A percentile compares a stretch with the other conserved stretches of the same genome.
phyloP scores from a whole-genome alignment of 2,888 invertebrate genomes.

The Odontocerum albicorne region DNA sequence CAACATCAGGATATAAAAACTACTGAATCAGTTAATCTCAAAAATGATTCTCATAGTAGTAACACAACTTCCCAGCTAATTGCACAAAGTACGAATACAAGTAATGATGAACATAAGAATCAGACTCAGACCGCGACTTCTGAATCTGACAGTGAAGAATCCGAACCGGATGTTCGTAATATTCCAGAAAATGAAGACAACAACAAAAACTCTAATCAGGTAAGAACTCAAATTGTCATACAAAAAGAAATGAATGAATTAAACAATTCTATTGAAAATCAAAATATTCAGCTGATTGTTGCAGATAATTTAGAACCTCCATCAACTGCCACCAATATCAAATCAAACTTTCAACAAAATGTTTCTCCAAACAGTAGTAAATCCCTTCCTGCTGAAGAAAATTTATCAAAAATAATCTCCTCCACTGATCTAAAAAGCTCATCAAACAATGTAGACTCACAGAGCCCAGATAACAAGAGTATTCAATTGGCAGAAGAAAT shows the following conservation, averaged over 20 bases:
- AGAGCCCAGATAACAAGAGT: too few species aligned
- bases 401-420: too few species aligned
- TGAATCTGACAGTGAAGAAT: slow-evolving; percentile 39
- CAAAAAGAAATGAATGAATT: slow-evolving; percentile 9
- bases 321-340: background rate
- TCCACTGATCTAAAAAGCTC: too few species aligned
- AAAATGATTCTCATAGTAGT: background rate
- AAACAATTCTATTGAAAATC: slow-evolving; percentile 13
- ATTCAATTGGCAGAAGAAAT: too few species aligned
- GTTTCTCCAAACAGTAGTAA: background rate
- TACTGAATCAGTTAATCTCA: background rate
- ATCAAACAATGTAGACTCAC: too few species aligned
- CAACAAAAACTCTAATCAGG: slow-evolving; percentile 12
- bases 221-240: slow-evolving; percentile 16
- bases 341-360: background rate
- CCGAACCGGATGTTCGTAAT: background rate
- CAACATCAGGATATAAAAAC: background rate
- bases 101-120: background rate
- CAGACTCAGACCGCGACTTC: slow-evolving; percentile 39
- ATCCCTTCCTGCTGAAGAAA: too few species aligned
- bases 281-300: slow-evolving; percentile 23
- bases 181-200: slow-evolving; percentile 7
- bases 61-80: background rate
- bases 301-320: slow-evolving; percentile 13
- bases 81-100: background rate